These are phyloP conservation scores for Odontocerum albicorne DNA, from an alignment of 2,888 invertebrate species.

Conservation along the genomic window DNA sequence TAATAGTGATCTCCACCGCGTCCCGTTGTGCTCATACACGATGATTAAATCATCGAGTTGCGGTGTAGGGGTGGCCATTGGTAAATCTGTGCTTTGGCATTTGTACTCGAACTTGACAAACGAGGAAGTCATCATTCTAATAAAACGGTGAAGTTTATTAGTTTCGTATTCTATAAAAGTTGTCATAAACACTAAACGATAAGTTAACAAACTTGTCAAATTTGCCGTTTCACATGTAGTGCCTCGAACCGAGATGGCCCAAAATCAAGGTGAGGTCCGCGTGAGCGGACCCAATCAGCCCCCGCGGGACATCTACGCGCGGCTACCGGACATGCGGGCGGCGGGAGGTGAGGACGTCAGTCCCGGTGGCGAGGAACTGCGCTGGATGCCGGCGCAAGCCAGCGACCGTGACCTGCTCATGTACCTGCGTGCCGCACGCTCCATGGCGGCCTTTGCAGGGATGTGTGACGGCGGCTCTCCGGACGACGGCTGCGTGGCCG, in stretches of 20 bases:
- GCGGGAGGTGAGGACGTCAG: slow-evolving; percentile 55
- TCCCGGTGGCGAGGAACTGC: slow-evolving; percentile 78
- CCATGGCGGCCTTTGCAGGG: slow-evolving; percentile 98
- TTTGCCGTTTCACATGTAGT: slow-evolving; percentile 25
- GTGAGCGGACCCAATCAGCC: slow-evolving; percentile 57
- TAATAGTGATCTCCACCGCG: background rate
- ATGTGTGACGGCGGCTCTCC: slow-evolving; percentile 98
- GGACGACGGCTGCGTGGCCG: slow-evolving; percentile 96
- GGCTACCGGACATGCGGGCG: slow-evolving; percentile 59
- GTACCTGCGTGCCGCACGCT: slow-evolving; percentile 95
- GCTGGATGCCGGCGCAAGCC: slow-evolving; percentile 93
- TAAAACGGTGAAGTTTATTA: slow-evolving; percentile 17
- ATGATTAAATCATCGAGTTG: slow-evolving; percentile 36
- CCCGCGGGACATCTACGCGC: slow-evolving; percentile 57
- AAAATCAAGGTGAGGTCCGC: slow-evolving; percentile 59
- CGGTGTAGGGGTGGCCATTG: slow-evolving; percentile 62
- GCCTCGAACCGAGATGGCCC: slow-evolving; percentile 52
- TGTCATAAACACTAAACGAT: slow-evolving; percentile 6
- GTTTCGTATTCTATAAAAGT: slow-evolving; percentile 6
- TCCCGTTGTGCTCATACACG: background rate
- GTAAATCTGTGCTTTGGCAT: slow-evolving; percentile 55
- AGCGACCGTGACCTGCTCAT: slow-evolving; percentile 94
- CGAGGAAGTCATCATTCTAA: slow-evolving; percentile 13
- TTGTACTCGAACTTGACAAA: slow-evolving; percentile 15
- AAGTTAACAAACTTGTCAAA: background rate